phyloP scores from a whole-genome alignment of 2,888 invertebrate genomes.

The Nephrocerus scutellatus region DNA sequence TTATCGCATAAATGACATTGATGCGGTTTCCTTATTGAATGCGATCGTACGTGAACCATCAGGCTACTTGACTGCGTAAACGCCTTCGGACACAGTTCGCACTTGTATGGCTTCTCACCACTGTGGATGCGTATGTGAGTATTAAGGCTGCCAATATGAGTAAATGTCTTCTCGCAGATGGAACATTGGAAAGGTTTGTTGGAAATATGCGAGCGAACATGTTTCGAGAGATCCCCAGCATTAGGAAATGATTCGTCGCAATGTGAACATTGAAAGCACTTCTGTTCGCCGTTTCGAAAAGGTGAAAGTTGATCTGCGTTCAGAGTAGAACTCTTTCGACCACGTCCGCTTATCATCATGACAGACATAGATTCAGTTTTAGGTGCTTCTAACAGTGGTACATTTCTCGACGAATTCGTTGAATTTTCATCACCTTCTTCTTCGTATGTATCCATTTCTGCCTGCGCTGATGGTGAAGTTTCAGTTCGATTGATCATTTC shows the following conservation, averaged over 20 bases:
- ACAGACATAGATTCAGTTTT: conserved; percentile 7
- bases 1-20: conserved; percentile 46
- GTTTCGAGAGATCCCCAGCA: conserved; percentile 47
- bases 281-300: conserved; percentile 28
- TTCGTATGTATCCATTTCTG: too few relatives aligned
- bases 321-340: conserved; percentile 32
- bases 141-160: conserved; percentile 47
- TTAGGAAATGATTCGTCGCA: conserved; percentile 45
- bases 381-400: conserved; percentile 3
- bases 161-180: conserved; percentile 46
- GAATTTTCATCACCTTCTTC: conserved; percentile 24
- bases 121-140: conserved; percentile 47
- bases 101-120: conserved; percentile 47
- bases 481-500: too few relatives aligned
- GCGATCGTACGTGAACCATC: conserved; percentile 47
- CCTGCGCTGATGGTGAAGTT: too few relatives aligned
- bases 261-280: conserved; percentile 44
- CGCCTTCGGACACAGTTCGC: conserved; percentile 45
- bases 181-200: conserved; percentile 47
- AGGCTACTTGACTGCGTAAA: conserved; percentile 47
- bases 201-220: conserved; percentile 46
- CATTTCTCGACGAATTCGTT: conserved; percentile 22
- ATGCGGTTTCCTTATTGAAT: conserved; percentile 43
- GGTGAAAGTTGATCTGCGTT: conserved; percentile 27
- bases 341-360: conserved; percentile 32